Conservation (phyloP, 2,797 vertebrate genomes). For the Prionace glauca region DNA sequence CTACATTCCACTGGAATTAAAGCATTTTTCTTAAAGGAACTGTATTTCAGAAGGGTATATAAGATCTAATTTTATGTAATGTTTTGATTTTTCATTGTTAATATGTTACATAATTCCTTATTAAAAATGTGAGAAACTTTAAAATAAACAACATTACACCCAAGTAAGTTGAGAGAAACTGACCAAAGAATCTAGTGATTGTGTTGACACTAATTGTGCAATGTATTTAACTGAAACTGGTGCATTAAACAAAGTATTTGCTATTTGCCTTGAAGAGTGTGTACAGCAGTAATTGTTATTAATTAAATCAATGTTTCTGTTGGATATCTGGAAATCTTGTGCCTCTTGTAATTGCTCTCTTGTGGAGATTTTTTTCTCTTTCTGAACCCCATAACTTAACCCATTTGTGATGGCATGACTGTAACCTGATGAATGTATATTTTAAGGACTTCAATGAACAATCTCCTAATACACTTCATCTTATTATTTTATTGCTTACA, state of each 20-base stretch:
- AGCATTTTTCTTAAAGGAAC: not conserved
- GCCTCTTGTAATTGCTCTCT: not conserved
- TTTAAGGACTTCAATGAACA: not conserved
- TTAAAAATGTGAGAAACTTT: not conserved
- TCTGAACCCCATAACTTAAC: not conserved
- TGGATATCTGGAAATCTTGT: not conserved
- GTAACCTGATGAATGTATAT: not conserved
- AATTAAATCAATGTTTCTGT: not conserved
- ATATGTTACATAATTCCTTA: not conserved
- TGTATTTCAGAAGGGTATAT: not conserved
- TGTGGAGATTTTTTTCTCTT: no score
- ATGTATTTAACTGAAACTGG: not conserved
- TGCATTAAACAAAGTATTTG: not conserved
- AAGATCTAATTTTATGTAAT: not conserved
- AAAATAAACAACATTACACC: not conserved
- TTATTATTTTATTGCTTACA: not conserved
- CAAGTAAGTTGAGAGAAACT: not conserved
- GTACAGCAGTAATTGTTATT: not conserved
- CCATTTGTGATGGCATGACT: not conserved
- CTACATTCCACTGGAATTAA: not conserved
- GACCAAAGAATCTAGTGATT: not conserved
- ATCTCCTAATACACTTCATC: not conserved
- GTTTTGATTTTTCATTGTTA: not conserved
- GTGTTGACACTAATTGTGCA: not conserved
- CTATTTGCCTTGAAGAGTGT: not conserved